phyloP scores from a whole-genome alignment of 2,888 invertebrate species.

The Apamea sordens region DNA sequence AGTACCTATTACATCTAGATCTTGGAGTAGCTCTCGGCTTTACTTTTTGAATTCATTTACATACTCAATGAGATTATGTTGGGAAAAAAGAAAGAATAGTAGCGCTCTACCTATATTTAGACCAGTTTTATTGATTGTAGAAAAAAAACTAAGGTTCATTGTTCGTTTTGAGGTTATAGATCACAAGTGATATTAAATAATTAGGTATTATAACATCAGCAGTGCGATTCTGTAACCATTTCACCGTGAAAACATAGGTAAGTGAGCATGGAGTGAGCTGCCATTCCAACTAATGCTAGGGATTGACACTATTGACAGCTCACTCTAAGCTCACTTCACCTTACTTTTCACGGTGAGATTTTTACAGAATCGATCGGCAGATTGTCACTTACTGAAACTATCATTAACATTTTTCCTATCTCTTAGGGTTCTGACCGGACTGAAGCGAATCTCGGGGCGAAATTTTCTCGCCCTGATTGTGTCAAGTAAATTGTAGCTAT shows the following conservation, averaged over 20 bases:
- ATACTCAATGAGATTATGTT: slow-evolving; percentile 19
- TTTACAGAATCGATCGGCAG: too few relatives aligned
- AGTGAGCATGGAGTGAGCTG: too few relatives aligned
- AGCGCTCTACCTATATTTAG: neutral
- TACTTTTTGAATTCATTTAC: slow-evolving; percentile 18
- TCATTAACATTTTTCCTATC: neutral
- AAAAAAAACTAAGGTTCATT: neutral
- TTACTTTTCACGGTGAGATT: too few relatives aligned
- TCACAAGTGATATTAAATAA: neutral
- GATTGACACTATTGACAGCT: too few relatives aligned
- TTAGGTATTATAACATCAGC: neutral
- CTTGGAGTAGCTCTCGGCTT: neutral
- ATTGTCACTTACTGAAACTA: too few relatives aligned
- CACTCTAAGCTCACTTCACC: too few relatives aligned
- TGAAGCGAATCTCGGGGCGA: too few relatives aligned
- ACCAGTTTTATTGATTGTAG: neutral
- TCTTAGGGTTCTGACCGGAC: too few relatives aligned
- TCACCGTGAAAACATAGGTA: too few relatives aligned
- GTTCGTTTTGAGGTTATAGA: neutral
- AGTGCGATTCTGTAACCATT: too few relatives aligned
- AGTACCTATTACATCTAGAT: slow-evolving; percentile 18
- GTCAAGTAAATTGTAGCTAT: neutral
- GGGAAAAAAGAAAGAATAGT: neutral
- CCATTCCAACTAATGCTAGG: too few relatives aligned
- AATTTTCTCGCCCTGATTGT: neutral